phyloP scores from a whole-genome alignment of 2,888 invertebrate genomes.

The Patella pellucida region DNA sequence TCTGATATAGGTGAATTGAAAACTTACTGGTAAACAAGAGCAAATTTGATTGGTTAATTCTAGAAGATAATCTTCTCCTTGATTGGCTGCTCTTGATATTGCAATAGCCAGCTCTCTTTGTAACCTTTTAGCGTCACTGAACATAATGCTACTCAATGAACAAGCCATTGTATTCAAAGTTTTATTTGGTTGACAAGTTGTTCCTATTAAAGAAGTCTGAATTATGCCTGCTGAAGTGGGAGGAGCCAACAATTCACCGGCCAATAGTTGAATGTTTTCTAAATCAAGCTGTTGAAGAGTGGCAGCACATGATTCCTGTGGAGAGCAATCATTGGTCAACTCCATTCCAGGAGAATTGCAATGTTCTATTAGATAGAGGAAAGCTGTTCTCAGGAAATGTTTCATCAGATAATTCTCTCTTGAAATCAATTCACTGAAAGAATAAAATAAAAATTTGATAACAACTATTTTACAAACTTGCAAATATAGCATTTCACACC shows the following conservation, averaged over 20 bases:
- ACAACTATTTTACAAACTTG: no score
- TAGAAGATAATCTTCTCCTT: conserved; percentile 69
- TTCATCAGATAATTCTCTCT: conserved; percentile 64
- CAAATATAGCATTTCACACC: no score
- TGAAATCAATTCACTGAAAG: conserved; percentile 63
- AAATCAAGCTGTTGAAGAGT: conserved; percentile 68
- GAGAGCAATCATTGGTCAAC: conserved; percentile 50
- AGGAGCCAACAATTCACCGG: conserved; percentile 62
- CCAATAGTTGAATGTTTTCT: conserved; percentile 70
- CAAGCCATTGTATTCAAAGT: conserved; percentile 32
- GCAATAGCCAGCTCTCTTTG: conserved; percentile 66
- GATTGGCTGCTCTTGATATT: conserved; percentile 66
- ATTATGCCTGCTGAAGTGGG: conserved; percentile 65
- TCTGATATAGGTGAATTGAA: not conserved
- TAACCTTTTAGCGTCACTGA: conserved; percentile 57
- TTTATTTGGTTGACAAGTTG: not conserved
- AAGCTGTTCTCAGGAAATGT: conserved; percentile 66
- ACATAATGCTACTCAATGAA: conserved; percentile 64
- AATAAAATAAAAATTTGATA: not conserved
- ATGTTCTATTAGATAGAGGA: conserved; percentile 65
- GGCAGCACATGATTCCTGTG: conserved; percentile 59
- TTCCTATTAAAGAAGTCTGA: conserved; percentile 34
- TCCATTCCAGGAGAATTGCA: conserved; percentile 68
- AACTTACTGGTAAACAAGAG: conserved; percentile 66
- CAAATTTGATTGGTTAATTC: conserved; percentile 69